Conservation (phyloP, 2,888 invertebrate species). For the Parelbella ahira region DNA sequence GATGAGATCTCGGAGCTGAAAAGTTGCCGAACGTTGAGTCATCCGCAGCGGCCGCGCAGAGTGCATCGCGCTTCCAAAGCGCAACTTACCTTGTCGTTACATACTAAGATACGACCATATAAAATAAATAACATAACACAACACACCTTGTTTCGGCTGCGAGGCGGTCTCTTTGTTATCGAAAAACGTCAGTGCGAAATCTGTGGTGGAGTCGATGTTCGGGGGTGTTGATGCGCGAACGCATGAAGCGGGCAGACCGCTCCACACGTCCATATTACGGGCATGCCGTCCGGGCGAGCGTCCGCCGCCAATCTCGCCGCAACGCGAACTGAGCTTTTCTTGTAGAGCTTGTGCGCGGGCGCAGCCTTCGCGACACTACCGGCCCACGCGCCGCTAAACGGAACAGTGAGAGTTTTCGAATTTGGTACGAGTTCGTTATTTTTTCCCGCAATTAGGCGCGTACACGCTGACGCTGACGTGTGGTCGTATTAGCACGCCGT, state of each 20-base stretch:
- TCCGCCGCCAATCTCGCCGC: conserved; percentile 66
- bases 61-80: conserved; percentile 10
- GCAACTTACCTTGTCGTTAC: conserved; percentile 14
- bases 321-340: conserved; percentile 55
- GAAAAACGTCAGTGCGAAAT: conserved; percentile 91
- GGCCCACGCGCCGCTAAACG: conserved; percentile 40
- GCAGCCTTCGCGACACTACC: conserved; percentile 32
- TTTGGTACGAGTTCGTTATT: conserved; percentile 35
- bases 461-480: conserved; percentile 7
- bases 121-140: conserved; percentile 25
- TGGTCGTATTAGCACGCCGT: no score
- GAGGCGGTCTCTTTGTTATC: conserved; percentile 82
- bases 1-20: conserved; percentile 17
- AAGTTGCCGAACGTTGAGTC: conserved; percentile 19
- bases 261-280: conserved; percentile 86
- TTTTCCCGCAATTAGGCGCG: conserved; percentile 19
- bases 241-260: conserved; percentile 83
- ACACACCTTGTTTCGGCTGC: conserved; percentile 60
- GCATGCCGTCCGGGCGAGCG: conserved; percentile 60
- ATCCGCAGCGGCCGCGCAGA: conserved; percentile 7
- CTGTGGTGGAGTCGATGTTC: conserved; percentile 87
- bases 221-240: conserved; percentile 81
- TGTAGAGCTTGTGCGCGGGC: conserved; percentile 33
- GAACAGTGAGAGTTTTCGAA: conserved; percentile 46
- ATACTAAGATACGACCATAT: conserved; percentile 8